Conservation (phyloP, 2,797 vertebrate genomes). For the Picus viridis region DNA sequence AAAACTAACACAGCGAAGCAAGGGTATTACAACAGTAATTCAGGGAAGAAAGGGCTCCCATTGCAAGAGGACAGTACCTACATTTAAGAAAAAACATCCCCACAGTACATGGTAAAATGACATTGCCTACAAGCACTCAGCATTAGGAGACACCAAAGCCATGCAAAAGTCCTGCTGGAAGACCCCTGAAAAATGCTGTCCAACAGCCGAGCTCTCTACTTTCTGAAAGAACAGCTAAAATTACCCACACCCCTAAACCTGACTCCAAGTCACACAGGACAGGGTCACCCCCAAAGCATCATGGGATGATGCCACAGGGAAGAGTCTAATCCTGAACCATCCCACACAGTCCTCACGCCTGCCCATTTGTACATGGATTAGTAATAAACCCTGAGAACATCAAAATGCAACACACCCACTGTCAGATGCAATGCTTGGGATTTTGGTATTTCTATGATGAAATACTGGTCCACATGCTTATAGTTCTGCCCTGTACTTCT, state of each 20-base stretch:
- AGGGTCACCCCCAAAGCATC: fast-evolving
- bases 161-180: not conserved
- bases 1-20: not conserved
- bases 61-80: not conserved
- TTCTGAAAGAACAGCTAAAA: not conserved
- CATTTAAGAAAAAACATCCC: not conserved
- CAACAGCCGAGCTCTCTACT: not conserved
- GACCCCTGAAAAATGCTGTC: not conserved
- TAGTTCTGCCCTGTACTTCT: not conserved
- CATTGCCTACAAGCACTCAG: not conserved
- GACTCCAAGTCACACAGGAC: not conserved
- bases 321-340: fast-evolving
- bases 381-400: not conserved
- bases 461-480: not conserved
- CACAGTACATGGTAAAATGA: not conserved
- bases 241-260: not conserved
- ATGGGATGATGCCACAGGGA: fast-evolving
- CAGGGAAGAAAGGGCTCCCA: not conserved
- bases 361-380: not conserved
- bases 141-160: not conserved
- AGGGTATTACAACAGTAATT: fast-evolving
- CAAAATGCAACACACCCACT: not conserved
- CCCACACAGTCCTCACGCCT: not conserved
- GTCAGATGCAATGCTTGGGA: not conserved
- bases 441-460: not conserved